Conservation (phyloP, 1,140 invertebrate genomes). For the Daktulosphaira vitifoliae region DNA sequence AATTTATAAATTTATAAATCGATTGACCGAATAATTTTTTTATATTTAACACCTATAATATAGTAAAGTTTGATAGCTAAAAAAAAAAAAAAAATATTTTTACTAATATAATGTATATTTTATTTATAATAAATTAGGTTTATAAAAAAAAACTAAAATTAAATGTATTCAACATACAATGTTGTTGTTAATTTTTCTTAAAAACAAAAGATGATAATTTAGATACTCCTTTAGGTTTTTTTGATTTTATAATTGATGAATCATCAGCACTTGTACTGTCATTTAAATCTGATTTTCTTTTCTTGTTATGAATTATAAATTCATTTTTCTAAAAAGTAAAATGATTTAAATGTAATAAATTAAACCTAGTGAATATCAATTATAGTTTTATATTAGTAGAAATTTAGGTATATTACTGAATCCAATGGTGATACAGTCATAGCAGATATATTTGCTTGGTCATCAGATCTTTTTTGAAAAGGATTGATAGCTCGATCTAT, state of each 20-base stretch:
- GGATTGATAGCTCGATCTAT: conserved; percentile 12
- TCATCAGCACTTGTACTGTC: neutral
- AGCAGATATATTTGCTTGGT: neutral
- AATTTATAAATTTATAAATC: too few species aligned
- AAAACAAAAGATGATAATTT: conserved; percentile 27
- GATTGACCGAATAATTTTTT: too few species aligned
- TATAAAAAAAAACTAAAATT: too few species aligned
- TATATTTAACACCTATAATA: too few species aligned
- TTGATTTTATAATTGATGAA: neutral
- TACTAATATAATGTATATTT: too few species aligned
- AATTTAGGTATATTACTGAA: conserved; percentile 4
- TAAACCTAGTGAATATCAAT: too few species aligned
- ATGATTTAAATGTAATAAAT: neutral
- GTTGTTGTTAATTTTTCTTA: too few species aligned
- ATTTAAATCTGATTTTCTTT: conserved; percentile 27
- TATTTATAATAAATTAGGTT: too few species aligned
- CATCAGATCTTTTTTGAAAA: neutral
- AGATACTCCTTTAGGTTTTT: conserved; percentile 29
- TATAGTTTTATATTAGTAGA: too few species aligned
- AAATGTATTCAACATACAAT: too few species aligned
- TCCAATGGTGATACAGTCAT: neutral
- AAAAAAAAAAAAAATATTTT: too few species aligned
- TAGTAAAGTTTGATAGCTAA: too few species aligned
- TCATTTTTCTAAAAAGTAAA: neutral
- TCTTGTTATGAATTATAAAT: neutral